Evolutionary conservation across 2,888 invertebrate genomes (phyloP), one percentile per base, ranked within the genome.

Genomic region (Lathronympha strigana): DNA sequence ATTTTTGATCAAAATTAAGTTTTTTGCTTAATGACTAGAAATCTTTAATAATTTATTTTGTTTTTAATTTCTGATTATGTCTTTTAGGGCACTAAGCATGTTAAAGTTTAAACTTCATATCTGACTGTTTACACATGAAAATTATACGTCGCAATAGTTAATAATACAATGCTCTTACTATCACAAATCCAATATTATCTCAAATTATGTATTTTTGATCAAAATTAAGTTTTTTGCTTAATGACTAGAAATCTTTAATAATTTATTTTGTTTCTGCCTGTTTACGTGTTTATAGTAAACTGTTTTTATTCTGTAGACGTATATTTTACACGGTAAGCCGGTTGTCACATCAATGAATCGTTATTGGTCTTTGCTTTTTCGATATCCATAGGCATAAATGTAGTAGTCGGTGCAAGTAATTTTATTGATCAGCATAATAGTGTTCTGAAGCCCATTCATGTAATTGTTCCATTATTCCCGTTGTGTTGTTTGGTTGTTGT

Each of bases 351-450:
- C 23, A 28, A 13, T 17, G 8, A 36, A 28, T 28, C 4, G 31
- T 33, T 25, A 15, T 15, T 17, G 40, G 15, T 2, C 17, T 38
- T 0, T 2, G 38, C n/a, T 8, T 17, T 13, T 9, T 13, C 13
- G 13, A 21, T 45, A 45, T 45, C 4, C 13, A 21, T 45, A 4
- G 21, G 13, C 45, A 45, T 4, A 23, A 38, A 28, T 61, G 19
- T 50, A 21, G 21, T 31, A 43, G 40, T 38, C 25, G 28, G 15
- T 11, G 31, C 15, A 21, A 33, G 23, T 13, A 45, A 53, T 19
- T 23, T 36, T 36, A 17, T 57, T n/a, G 63, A 50, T 40, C 55
- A 49, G 63, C 55, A 38, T 57, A 47, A 28, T 49, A 40, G 43
- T 50, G 51, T 51, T 36, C 11, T 25, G n/a, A 51, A 36, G 43